A percentile compares a stretch with the other conserved stretches of the same genome.
phyloP scores from a whole-genome alignment of 2,113 vertebrate genomes.

The Nycticorax nycticorax region DNA sequence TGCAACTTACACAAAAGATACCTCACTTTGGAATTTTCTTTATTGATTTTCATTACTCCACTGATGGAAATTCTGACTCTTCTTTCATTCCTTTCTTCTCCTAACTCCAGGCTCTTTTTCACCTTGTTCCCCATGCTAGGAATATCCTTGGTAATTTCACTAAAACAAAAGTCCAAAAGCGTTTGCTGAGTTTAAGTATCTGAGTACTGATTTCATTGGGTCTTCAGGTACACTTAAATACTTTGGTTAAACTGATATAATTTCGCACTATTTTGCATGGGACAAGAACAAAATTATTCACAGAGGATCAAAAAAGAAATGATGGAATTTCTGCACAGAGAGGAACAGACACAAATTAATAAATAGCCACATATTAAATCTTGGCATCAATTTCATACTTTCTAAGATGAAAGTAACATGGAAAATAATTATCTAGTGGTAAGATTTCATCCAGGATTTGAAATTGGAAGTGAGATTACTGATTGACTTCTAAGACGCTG shows the following conservation, averaged over 20 bases:
- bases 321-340: neutral
- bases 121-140: neutral
- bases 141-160: neutral
- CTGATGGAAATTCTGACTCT: neutral
- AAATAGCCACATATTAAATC: neutral
- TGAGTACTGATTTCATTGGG: neutral
- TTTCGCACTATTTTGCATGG: neutral
- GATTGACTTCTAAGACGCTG: neutral
- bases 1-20: neutral
- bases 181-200: neutral
- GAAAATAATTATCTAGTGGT: neutral
- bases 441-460: neutral
- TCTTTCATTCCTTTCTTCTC: neutral
- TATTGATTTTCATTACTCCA: neutral
- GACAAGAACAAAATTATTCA: neutral
- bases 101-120: neutral
- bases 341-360: neutral
- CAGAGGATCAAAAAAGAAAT: neutral
- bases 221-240: neutral
- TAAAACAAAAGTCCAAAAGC: fast-evolving
- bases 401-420: neutral
- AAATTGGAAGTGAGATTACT: neutral
- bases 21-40: neutral
- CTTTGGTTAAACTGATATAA: neutral
- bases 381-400: neutral